phyloP scores from a whole-genome alignment of 2,113 vertebrate genomes.

The Dasyurus viverrinus region DNA sequence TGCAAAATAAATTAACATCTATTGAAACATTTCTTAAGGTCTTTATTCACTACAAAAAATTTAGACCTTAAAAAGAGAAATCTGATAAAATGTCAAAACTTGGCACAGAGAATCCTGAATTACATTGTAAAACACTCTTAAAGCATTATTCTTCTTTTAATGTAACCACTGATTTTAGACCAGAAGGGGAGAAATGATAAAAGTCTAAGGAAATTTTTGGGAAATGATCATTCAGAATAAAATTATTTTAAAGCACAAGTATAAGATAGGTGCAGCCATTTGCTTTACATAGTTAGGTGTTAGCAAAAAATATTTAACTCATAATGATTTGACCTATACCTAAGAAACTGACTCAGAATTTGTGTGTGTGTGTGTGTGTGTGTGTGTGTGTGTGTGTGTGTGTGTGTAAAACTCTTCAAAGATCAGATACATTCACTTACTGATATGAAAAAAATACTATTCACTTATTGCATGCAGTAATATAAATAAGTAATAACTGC shows the following conservation, averaged over 20 bases:
- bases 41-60: constrained; percentile 47
- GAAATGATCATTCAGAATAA: not conserved
- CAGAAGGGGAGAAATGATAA: not conserved
- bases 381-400: too few species aligned
- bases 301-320: not conserved
- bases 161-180: not conserved
- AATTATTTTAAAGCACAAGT: not conserved
- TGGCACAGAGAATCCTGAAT: constrained; percentile 28
- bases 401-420: not conserved
- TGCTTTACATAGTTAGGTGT: not conserved
- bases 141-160: not conserved
- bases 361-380: too few species aligned
- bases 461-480: not conserved
- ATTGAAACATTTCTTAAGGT: constrained; percentile 58
- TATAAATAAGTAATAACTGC: too few species aligned
- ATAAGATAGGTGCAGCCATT: not conserved
- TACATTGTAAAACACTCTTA: not conserved
- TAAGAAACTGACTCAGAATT: not conserved
- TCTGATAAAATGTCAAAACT: constrained; percentile 7
- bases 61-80: constrained; percentile 45
- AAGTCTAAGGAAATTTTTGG: not conserved
- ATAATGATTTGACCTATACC: not conserved
- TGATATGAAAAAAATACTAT: not conserved
- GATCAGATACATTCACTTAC: not conserved
- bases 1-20: constrained; percentile 65